Evolutionary conservation across 2,888 invertebrate genomes (phyloP), one percentile per base, ranked within the genome.

Genomic region (Eumacrocentrus americanus): DNA sequence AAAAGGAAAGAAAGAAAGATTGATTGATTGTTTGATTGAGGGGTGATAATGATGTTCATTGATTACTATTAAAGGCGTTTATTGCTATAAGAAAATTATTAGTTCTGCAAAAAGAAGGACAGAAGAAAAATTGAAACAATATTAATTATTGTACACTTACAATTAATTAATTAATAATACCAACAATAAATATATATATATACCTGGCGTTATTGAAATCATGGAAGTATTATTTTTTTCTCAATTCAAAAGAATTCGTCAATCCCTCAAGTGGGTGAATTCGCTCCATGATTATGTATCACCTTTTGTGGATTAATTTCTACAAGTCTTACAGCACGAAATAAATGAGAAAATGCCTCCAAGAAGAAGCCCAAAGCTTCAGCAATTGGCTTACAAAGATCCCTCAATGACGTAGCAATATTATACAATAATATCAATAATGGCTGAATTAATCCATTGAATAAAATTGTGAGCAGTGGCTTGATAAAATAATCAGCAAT

Each of bases 371-470:
- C 85, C 18, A 87, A 51, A 0, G 83, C 83, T 67, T 85, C 83
- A 0, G 88, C 85, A 12, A 89, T 71, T 0, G 89, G 89, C 60
- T 86, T 84, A 71, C 87, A 83, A 62, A 88, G 83, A 74, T 87
- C 88, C 20, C 87, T 83, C 23, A 87, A 38, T 1, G 88, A 89
- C 1, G 86, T 85, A 20, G 84, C 81, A 34, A 86, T 79, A 72
- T 89, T 89, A 67, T 85, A 87, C 7, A 85, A 67, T 68, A 89
- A 84, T 71, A 89, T 89, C 66, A 91, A 77, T 34, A 86, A 78
- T 12, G 91, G 91, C 72, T 89, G 91, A 64, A 90, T 76, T 44
- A 88, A 70, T 2, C 88, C 88, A 81, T 88, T 88, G 71, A 87
- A 88, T 22, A 85, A 54, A 38, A 87, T 85, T 4, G 88, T 85